Conservation (phyloP, 2,797 vertebrate species). For the Pangasius sanitwongsei region DNA sequence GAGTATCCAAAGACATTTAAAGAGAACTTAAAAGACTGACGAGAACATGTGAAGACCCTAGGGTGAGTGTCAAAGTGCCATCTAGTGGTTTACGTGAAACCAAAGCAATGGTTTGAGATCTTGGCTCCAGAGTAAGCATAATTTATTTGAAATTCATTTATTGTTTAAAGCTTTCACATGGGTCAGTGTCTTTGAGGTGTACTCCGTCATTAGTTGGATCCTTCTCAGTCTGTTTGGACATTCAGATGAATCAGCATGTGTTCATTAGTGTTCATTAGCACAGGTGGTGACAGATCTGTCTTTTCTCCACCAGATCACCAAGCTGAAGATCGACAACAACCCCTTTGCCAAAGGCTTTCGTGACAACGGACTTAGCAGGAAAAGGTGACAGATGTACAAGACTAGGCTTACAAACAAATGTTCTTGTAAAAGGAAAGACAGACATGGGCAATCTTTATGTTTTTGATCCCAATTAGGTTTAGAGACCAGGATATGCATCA, state of each 20-base stretch:
- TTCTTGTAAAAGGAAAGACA: background rate
- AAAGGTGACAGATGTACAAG: slow-evolving; percentile 50
- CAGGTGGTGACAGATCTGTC: slow-evolving; percentile 15
- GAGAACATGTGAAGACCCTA: background rate
- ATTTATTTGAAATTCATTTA: background rate
- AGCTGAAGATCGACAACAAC: slow-evolving; percentile 64
- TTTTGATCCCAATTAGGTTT: slow-evolving; percentile 43
- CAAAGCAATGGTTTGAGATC: background rate
- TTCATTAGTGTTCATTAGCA: background rate
- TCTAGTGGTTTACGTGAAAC: slow-evolving; percentile 34
- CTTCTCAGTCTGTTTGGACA: slow-evolving; percentile 16
- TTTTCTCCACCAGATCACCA: slow-evolving; percentile 55
- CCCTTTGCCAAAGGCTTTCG: slow-evolving; percentile 65
- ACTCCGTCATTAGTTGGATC: slow-evolving; percentile 1
- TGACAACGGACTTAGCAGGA: slow-evolving; percentile 58
- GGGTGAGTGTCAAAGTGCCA: slow-evolving; percentile 14
- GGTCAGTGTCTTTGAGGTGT: background rate
- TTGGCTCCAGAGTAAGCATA: background rate
- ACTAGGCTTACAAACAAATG: background rate
- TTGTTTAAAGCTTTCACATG: background rate
- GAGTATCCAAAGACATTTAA: background rate
- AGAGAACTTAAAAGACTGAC: too few species aligned
- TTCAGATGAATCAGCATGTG: background rate
- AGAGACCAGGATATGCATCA: slow-evolving; percentile 38
- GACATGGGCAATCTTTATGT: background rate